Evolutionary conservation across 2,797 vertebrate genomes (phyloP).

Genomic region (Malurus leucopterus): DNA sequence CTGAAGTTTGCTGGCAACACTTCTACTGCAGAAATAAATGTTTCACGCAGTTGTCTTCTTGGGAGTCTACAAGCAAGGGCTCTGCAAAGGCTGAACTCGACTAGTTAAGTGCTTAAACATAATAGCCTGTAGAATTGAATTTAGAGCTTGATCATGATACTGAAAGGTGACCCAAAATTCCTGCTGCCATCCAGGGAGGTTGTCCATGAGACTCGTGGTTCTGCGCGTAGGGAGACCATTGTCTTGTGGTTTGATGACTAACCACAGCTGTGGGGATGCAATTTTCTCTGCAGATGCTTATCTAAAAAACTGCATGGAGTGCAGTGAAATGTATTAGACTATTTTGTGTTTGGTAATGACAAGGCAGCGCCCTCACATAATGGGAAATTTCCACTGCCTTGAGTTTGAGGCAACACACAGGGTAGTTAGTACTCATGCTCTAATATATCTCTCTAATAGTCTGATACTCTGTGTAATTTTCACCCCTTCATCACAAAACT

Average conservation of each 20-base stretch:
- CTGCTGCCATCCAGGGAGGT: not conserved
- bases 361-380: constrained; percentile 24
- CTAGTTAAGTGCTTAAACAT: not conserved
- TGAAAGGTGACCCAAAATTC: not conserved
- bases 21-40: not conserved
- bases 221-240: accelerated
- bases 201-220: not conserved
- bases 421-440: not conserved
- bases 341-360: constrained; percentile 22
- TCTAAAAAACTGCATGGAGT: constrained; percentile 13
- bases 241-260: constrained; percentile 26
- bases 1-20: not conserved
- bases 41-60: not conserved
- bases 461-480: constrained; percentile 33
- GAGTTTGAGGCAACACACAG: constrained; percentile 40
- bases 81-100: not conserved
- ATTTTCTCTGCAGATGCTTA: constrained; percentile 40
- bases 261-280: constrained; percentile 19
- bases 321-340: constrained; percentile 11
- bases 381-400: constrained; percentile 40
- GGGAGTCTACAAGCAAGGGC: not conserved
- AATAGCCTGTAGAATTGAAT: not conserved
- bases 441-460: not conserved
- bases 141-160: not conserved
- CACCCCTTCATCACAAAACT: constrained; percentile 13